Evolutionary conservation across 2,797 vertebrate species (phyloP), one percentile per base, ranked within the genome.

Genomic region (Triplophysa bombifrons): DNA sequence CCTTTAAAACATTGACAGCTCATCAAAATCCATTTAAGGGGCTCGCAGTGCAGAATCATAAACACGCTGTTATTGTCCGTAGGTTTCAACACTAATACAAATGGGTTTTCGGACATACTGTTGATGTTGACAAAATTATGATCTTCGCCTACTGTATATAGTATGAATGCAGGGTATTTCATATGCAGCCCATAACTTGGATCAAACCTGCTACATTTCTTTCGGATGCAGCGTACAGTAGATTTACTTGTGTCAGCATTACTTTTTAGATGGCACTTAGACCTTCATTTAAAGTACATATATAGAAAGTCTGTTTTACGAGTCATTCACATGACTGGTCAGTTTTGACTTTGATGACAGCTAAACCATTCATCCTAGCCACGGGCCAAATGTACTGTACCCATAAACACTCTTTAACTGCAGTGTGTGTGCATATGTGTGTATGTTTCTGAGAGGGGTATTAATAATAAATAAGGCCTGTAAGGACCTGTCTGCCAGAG

Each of bases 401-500:
- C 60, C 76, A 75, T 83, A 83, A 79, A 83, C 44, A 71, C 76
- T 79, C 41, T 50, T 72, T 69, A 61, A 74, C 81, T 65, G 72
- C 25, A 72, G 70, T 20, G 19, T 69, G n/a, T 75, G 55, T 76
- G 79, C 74, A 70, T 78, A 25, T 66, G 48, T 50, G 22, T 51
- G 22, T 51, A 51, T 80, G 64, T 63, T 82, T 51, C 61, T 71
- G 81, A 74, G 76, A 79, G 80, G 64, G 20, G 78, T 65, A 87
- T 86, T 84, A 87, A 87, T 86, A 86, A 86, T 87, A 83, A 72
- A 86, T 85, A 85, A 83, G 69, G 22, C 53, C 81, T 82, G 61
- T 76, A 75, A 74, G 75, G 76, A 80, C 74, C 82, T 68, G 78
- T 74, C 79, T 84, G 82, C 85, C 81, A 87, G 83, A 80, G 76